phyloP scores from a whole-genome alignment of 2,113 vertebrate species.

The Taurulus bubalis region DNA sequence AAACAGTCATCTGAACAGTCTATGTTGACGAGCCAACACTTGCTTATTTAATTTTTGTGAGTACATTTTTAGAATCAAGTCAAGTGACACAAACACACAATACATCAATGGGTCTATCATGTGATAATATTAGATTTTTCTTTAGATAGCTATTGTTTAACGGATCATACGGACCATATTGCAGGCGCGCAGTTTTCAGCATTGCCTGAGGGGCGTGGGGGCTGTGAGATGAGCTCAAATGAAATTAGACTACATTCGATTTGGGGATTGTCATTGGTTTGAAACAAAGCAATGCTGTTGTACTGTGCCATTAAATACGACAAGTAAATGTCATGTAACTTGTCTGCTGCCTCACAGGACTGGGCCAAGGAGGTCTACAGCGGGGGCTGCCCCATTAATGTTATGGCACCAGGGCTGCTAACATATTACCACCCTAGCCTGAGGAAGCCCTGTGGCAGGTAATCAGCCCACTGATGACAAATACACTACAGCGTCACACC shows the following conservation, averaged over 20 bases:
- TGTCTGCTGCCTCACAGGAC: conserved; percentile 71
- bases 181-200: neutral
- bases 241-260: neutral
- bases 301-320: neutral
- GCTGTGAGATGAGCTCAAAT: neutral
- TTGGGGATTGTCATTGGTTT: neutral
- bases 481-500: conserved; percentile 16
- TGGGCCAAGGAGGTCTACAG: conserved; percentile 82
- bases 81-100: neutral
- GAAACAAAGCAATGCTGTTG: neutral
- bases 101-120: neutral
- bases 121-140: neutral
- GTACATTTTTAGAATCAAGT: neutral
- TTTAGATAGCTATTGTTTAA: neutral
- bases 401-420: conserved; percentile 83
- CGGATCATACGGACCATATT: no score
- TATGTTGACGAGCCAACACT: neutral
- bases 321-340: conserved; percentile 4
- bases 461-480: conserved; percentile 48
- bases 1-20: neutral
- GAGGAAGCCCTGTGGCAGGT: conserved; percentile 80
- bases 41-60: neutral
- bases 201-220: neutral
- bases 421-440: conserved; percentile 82
- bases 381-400: conserved; percentile 82